Percentiles rank a stretch among this genome's conserved stretches.
Evolutionary conservation across 2,888 invertebrate species (phyloP).

Genomic region (Ichneumoninae sp.): DNA sequence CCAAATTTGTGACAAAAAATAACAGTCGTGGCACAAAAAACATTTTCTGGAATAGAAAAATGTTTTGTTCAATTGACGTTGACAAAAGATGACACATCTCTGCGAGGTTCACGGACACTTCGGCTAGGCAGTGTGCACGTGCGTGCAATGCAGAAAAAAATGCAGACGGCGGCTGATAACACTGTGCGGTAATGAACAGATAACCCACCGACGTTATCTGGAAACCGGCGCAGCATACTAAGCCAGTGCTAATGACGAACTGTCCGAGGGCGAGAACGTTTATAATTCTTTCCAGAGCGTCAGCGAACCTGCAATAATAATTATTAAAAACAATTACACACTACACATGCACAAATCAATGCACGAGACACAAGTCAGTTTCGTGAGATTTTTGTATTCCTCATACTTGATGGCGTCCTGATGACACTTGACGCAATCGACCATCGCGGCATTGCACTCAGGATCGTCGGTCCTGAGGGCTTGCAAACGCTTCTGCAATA

Average conservation of each 20-base stretch:
- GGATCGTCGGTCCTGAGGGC: slow-evolving; percentile 66
- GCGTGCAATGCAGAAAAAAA: not conserved
- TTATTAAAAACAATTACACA: not conserved
- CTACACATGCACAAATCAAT: not conserved
- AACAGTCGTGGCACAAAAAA: too few relatives aligned
- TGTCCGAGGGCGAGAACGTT: slow-evolving; percentile 78
- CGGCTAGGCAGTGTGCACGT: too few relatives aligned
- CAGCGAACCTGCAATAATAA: slow-evolving; percentile 75
- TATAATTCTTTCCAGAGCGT: slow-evolving; percentile 76
- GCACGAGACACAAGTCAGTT: not conserved
- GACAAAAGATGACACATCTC: too few relatives aligned
- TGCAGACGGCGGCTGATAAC: too few relatives aligned
- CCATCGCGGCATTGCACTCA: slow-evolving; percentile 49
- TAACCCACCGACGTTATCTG: slow-evolving; percentile 77
- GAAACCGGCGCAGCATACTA: slow-evolving; percentile 80
- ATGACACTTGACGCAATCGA: slow-evolving; percentile 74
- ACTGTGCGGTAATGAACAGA: not conserved
- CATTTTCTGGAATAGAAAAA: too few relatives aligned
- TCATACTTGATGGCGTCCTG: slow-evolving; percentile 76
- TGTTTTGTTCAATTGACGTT: too few relatives aligned
- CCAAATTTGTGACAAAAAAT: too few relatives aligned
- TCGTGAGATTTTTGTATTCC: not conserved
- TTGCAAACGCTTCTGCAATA: slow-evolving; percentile 73
- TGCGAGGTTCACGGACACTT: not conserved
- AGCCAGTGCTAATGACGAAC: slow-evolving; percentile 77